A percentile compares a stretch with the other conserved stretches of the same genome.
phyloP scores from a whole-genome alignment of 2,797 vertebrate genomes.

The Paramormyrops hopkinsi region DNA sequence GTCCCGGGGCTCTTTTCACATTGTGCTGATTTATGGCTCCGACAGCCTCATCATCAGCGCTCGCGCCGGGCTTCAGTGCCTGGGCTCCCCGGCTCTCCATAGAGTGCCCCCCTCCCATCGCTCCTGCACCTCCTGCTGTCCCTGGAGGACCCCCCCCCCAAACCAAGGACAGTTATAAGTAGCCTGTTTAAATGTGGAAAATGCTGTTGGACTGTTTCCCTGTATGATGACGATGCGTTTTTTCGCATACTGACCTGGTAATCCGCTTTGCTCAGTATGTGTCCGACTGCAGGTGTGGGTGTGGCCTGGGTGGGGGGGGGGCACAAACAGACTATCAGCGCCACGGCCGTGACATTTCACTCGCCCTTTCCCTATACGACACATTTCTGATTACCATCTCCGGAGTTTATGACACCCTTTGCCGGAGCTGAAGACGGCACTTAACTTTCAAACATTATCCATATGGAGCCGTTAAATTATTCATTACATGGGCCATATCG shows the following conservation, averaged over 20 bases:
- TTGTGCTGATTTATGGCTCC: slow-evolving; percentile 14
- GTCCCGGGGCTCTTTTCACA: background rate
- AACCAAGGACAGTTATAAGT: background rate
- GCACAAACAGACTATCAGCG: background rate
- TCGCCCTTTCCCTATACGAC: background rate
- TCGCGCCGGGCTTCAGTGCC: background rate
- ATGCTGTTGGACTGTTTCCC: background rate
- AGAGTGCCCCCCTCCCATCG: background rate
- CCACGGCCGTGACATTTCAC: background rate
- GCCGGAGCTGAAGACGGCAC: background rate
- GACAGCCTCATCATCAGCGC: background rate
- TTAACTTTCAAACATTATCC: slow-evolving; percentile 1
- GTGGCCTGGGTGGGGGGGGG: background rate
- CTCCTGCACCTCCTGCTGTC: background rate
- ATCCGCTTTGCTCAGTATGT: background rate
- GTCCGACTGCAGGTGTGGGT: background rate
- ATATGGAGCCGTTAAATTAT: slow-evolving; percentile 17
- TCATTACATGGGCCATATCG: background rate
- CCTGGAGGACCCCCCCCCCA: background rate
- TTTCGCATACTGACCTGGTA: background rate
- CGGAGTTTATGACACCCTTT: slow-evolving; percentile 10
- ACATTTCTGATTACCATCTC: background rate
- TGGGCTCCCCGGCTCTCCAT: background rate
- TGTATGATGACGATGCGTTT: background rate
- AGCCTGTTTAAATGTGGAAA: background rate